Base-by-base conservation (phyloP, 2,888 invertebrate species). In the Eupithecia tripunctaria region DNA sequence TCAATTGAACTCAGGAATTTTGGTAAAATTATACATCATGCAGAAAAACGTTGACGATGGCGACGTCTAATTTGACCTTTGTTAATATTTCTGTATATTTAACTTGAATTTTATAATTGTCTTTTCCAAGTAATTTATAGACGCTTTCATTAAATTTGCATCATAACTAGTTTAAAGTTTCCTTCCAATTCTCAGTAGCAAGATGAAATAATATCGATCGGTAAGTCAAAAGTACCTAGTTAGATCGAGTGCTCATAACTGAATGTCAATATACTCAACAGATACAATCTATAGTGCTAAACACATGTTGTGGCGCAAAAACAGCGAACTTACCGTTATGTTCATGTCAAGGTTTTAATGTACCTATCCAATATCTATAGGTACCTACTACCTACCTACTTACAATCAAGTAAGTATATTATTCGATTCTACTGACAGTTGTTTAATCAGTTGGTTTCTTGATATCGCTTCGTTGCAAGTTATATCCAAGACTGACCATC, bases 221-320 rank as follows among this genome's bases (percentile, higher is more conserved):
- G 8, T 29, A 60, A 60, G 60, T 60, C 60, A 2, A 60, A 29
- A 4, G 15, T 60, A 15, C 27, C 75, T 71, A 73, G 75, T 68
- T 66, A 66, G 70, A 70, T 67, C 59, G 43, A 66, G 70, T 67
- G 78, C 71, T 75, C 74, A 79, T 82, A 83, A 82, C 85, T 81
- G 21, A 84, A 83, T 82, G 83, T 83, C 84, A 84, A 80, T 75
- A 80, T 82, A 86, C 29, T 32, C n/a, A 32, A n/a, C 27, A 56
- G 65, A 65, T 86, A 81, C 66, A 72, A 86, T 87, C 85, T 81
- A 81, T 79, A 75, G 69, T 75, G 73, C 70, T 74, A 68, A 73
- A 69, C 68, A 64, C 56, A 68, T 70, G 78, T 80, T 60, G 60
- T 29, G 51, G 65, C 32, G 72, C 68, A 73, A 73, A 70, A 68